Conservation (phyloP, 2,888 invertebrate genomes). For the Parnassius apollo region DNA sequence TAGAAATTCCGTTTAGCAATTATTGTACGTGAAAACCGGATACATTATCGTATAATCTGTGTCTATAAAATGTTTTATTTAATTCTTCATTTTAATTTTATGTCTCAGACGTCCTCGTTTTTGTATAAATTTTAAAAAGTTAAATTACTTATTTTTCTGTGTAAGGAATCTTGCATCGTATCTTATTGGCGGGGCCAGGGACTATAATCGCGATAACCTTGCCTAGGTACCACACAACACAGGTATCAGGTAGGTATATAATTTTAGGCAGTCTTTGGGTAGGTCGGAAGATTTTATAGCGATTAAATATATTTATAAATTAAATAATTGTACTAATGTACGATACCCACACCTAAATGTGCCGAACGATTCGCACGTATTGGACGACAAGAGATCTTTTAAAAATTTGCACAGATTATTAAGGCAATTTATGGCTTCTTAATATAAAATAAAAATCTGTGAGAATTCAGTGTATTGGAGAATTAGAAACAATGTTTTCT, state of each 20-base stretch:
- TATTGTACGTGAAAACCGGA: too few species aligned
- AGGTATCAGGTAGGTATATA: slow-evolving; percentile 64
- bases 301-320: slow-evolving; percentile 54
- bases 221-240: slow-evolving; percentile 67
- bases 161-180: slow-evolving; percentile 56
- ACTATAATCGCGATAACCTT: slow-evolving; percentile 46
- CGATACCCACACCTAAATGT: slow-evolving; percentile 55
- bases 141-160: too few species aligned
- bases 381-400: slow-evolving; percentile 38
- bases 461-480: too few species aligned
- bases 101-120: too few species aligned
- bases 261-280: slow-evolving; percentile 81
- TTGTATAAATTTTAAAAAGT: too few species aligned
- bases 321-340: slow-evolving; percentile 36
- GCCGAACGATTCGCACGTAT: slow-evolving; percentile 43
- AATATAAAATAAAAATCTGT: not conserved
- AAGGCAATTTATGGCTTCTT: slow-evolving; percentile 14
- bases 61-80: too few species aligned
- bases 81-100: too few species aligned
- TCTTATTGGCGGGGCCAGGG: slow-evolving; percentile 60
- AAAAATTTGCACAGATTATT: slow-evolving; percentile 33
- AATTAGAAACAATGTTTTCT: too few species aligned
- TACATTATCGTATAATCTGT: too few species aligned
- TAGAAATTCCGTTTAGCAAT: too few species aligned
- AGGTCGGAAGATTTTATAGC: slow-evolving; percentile 80